Evolutionary conservation across 2,888 invertebrate species (phyloP).

Genomic region (Rhagium mordax): DNA sequence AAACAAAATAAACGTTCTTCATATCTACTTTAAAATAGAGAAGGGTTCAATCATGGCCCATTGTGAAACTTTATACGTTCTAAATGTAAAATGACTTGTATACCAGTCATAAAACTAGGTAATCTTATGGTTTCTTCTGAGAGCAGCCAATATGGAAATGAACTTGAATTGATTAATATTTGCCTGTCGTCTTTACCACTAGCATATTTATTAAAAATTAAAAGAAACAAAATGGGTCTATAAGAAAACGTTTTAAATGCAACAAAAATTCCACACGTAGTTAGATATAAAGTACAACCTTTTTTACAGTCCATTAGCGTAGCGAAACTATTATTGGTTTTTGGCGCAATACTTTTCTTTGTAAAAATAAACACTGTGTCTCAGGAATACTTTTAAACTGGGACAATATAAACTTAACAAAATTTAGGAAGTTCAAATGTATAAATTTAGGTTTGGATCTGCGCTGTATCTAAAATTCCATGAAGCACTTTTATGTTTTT

Average conservation of each 20-base stretch:
- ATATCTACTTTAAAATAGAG: slow-evolving; percentile 10
- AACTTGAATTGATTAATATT: background rate
- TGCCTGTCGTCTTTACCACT: background rate
- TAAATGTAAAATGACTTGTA: background rate
- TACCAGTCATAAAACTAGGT: background rate
- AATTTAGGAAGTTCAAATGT: too few relatives aligned
- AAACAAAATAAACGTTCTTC: slow-evolving; percentile 39
- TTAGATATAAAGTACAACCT: too few relatives aligned
- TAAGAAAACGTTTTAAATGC: too few relatives aligned
- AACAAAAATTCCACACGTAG: too few relatives aligned
- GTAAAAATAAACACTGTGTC: too few relatives aligned
- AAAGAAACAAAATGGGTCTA: too few relatives aligned
- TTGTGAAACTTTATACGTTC: background rate
- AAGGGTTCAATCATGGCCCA: background rate
- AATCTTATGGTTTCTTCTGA: background rate
- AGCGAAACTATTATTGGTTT: too few relatives aligned
- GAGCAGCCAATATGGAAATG: background rate
- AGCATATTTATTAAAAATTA: too few relatives aligned
- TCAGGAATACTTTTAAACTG: too few relatives aligned
- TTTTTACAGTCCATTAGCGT: too few relatives aligned
- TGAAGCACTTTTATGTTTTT: background rate
- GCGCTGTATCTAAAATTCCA: background rate
- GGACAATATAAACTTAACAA: too few relatives aligned
- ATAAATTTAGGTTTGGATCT: background rate
- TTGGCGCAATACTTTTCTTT: too few relatives aligned